phyloP scores from a whole-genome alignment of 30 jellyfish, hydroid and myxozoan genomes.

The Cassiopea xamachana region DNA sequence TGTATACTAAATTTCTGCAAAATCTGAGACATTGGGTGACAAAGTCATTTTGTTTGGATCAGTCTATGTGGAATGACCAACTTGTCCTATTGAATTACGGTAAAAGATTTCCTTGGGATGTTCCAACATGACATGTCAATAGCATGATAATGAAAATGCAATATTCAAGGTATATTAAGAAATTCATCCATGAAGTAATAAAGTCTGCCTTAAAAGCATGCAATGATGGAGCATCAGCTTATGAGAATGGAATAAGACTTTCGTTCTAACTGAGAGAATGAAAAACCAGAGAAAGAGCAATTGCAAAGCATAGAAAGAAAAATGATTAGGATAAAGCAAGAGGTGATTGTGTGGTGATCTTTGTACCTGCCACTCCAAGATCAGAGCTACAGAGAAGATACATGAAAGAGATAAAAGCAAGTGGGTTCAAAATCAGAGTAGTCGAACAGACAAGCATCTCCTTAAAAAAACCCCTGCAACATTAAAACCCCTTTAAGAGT shows the following conservation, averaged over 20 bases:
- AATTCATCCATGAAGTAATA: conserved; percentile 19
- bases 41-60: no score
- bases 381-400: no score
- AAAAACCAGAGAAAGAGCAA: conserved; percentile 4
- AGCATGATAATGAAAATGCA: conserved; percentile 18
- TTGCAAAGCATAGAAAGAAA: neutral
- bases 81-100: conserved; percentile 19
- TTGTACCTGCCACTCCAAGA: conserved; percentile 29
- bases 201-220: conserved; percentile 33
- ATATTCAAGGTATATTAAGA: conserved; percentile 3
- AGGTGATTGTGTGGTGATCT: neutral
- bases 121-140: conserved; percentile 14
- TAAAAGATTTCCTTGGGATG: conserved; percentile 16
- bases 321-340: neutral
- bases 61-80: no score
- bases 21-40: no score
- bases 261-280: conserved; percentile 8
- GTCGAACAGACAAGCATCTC: neutral
- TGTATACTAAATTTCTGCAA: no score
- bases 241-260: conserved; percentile 6
- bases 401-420: neutral
- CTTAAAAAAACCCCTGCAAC: conserved; percentile 10
- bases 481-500: neutral
- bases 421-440: neutral
- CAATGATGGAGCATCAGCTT: conserved; percentile 2